Conservation (phyloP, 2,888 invertebrate species). For the Trichogramma dendrolimi region DNA sequence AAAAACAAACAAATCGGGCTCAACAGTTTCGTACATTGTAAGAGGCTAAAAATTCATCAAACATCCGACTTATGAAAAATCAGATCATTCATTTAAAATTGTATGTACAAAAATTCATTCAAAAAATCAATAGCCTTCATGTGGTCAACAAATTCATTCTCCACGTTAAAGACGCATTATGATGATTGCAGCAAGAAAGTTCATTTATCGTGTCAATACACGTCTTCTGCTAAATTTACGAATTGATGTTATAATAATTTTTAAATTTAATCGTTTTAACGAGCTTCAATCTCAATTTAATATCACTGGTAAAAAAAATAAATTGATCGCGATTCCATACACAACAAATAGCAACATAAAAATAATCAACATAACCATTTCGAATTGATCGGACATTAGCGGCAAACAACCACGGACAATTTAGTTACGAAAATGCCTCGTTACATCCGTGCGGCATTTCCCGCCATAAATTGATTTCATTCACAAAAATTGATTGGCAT, state of each 20-base stretch:
- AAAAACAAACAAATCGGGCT: slow-evolving; percentile 6
- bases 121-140: slow-evolving; percentile 16
- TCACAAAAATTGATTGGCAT: neutral
- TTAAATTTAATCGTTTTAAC: too few species aligned
- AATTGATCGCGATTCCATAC: slow-evolving; percentile 11
- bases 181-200: neutral
- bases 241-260: too few species aligned
- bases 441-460: too few species aligned
- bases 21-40: slow-evolving; percentile 18
- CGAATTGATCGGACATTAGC: slow-evolving; percentile 2
- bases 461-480: too few species aligned
- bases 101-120: slow-evolving; percentile 24
- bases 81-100: slow-evolving; percentile 3
- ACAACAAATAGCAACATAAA: slow-evolving; percentile 31
- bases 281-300: slow-evolving; percentile 8
- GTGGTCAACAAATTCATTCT: neutral
- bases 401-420: neutral
- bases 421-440: too few species aligned
- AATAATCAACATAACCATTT: slow-evolving; percentile 16
- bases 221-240: neutral
- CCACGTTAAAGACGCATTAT: neutral
- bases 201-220: neutral
- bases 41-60: slow-evolving; percentile 18
- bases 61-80: slow-evolving; percentile 1
- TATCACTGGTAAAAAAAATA: slow-evolving; percentile 20